Evolutionary conservation across 2,113 vertebrate genomes (phyloP), one percentile per base, ranked within the genome.

Genomic region (Cnemophilus loriae): DNA sequence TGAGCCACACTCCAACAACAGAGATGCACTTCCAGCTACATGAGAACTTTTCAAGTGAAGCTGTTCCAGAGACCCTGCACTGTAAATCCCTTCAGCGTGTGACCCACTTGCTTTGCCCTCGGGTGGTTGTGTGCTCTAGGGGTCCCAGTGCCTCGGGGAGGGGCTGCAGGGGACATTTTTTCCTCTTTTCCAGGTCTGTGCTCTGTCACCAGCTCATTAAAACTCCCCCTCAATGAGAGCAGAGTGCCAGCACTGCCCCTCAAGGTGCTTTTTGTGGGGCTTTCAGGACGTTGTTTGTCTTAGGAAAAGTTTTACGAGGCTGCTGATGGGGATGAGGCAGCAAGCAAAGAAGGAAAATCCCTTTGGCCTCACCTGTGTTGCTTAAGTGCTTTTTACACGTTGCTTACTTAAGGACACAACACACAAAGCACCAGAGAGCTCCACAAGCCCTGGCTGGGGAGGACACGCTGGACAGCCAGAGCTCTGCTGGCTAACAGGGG

Each of bases 201-300:
- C 67, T 84, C 32, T n/a, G 41, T 37, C 74, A 46, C 17, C 3
- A 1, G 28, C 78, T n/a, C 5, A 0, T 59, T 63, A 19, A 50
- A 80, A 33, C 12, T 42, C 10, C 2, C 10, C 2, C 63, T 28
- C 23, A 1, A 50, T 1, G 70, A 35, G 33, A 60, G 83, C 39
- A n/a, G 17, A 61, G 27, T 5, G 44, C 24, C 79, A 10, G 68
- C 4, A 3, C 39, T 27, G 52, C 21, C 56, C 23, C 41, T 39
- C 4, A 8, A 33, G 67, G 33, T 33, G 71, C 15, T 39, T 37
- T 47, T 37, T 67, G 15, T 7, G 55, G 32, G 13, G 22, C n/a
- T 89, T 96, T 76, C 52, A 27, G 80, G 68, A 27, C 75, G 63
- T 70, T 55, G 78, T 89, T 50, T 77, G 15, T 61, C 89, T 78